Evolutionary conservation across 2,113 vertebrate species (phyloP).

Genomic region (Nothocercus nigrocapillus): DNA sequence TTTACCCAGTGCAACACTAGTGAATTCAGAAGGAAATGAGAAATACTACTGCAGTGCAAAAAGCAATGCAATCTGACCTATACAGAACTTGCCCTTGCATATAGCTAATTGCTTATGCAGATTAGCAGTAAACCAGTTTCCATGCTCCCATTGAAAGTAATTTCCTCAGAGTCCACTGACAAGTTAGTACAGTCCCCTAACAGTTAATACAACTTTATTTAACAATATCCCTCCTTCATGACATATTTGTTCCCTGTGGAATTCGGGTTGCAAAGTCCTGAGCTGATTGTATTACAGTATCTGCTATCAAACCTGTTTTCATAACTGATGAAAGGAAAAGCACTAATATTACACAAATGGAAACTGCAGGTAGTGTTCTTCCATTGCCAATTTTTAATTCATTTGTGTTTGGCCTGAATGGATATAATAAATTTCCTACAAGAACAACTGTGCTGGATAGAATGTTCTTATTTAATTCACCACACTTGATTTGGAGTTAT

Average conservation of each 20-base stretch:
- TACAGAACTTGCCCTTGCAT: neutral
- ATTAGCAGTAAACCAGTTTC: neutral
- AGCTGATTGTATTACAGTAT: neutral
- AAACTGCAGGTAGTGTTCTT: slow-evolving; percentile 9
- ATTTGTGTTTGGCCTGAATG: neutral
- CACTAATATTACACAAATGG: neutral
- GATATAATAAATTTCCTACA: neutral
- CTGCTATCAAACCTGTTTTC: neutral
- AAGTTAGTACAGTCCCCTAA: neutral
- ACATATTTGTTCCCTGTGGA: neutral
- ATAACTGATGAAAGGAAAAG: neutral
- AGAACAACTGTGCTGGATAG: neutral
- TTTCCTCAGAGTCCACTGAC: neutral
- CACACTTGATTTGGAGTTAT: neutral
- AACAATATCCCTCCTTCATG: neutral
- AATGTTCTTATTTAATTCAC: neutral
- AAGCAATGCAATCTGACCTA: neutral
- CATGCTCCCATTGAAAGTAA: neutral
- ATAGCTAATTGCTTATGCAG: neutral
- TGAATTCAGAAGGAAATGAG: slow-evolving; percentile 44
- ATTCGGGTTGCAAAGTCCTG: neutral
- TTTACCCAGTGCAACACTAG: neutral
- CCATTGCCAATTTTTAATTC: neutral
- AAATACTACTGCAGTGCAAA: neutral
- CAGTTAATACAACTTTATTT: neutral